Evolutionary conservation across 2,888 invertebrate genomes (phyloP).

Genomic region (Acrocyrtus sp.): DNA sequence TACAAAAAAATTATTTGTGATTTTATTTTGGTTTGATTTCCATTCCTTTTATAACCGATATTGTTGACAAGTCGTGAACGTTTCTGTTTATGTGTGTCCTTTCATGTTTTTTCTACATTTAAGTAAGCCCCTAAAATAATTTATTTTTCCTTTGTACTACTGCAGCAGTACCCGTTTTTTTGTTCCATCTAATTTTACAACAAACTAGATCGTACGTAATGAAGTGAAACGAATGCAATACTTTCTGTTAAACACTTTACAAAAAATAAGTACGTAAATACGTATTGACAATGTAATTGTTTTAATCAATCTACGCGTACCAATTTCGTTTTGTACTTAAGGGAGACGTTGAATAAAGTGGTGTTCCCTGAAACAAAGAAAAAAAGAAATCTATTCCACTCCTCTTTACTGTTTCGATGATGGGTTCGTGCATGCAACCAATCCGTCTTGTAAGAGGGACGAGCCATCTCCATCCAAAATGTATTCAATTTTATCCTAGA

Average conservation of each 20-base stretch:
- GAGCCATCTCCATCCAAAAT: too few species aligned
- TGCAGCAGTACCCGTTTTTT: too few species aligned
- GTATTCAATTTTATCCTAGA: too few species aligned
- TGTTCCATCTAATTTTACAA: too few species aligned
- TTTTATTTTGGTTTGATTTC: conserved; percentile 20
- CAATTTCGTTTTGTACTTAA: conserved; percentile 40
- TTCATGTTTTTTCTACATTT: neutral
- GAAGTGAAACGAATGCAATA: conserved; percentile 34
- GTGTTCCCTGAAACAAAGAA: conserved; percentile 44
- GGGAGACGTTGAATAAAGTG: conserved; percentile 45
- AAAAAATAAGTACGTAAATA: conserved; percentile 3
- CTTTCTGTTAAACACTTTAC: conserved; percentile 16
- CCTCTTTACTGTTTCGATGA: too few species aligned
- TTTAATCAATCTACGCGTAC: conserved; percentile 17
- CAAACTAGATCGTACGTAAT: neutral
- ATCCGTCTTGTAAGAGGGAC: too few species aligned
- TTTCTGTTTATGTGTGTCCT: neutral
- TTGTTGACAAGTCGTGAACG: neutral
- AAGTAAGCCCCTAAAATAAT: neutral
- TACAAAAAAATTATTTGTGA: too few species aligned
- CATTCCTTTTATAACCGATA: neutral
- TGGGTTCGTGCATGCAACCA: too few species aligned
- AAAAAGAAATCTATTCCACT: too few species aligned
- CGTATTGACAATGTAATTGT: conserved; percentile 11
- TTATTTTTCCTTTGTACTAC: too few species aligned